Evolutionary conservation across 2,797 vertebrate species (phyloP).

Genomic region (Podarcis lilfordi): DNA sequence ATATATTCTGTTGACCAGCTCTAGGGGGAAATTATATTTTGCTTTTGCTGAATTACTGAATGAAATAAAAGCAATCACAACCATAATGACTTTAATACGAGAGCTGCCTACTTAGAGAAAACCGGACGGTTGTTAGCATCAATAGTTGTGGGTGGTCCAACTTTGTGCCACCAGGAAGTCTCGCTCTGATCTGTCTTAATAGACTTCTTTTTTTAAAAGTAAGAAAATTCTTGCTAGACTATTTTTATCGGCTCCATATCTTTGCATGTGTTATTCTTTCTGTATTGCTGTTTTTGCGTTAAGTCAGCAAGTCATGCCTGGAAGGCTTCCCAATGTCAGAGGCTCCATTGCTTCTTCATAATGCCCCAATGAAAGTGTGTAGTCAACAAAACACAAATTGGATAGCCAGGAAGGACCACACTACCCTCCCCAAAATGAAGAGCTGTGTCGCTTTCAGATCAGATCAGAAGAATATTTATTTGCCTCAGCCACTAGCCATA

Average conservation of each 20-base stretch:
- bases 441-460: neutral
- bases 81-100: neutral
- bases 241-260: slow-evolving; percentile 43
- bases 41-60: no score
- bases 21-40: no score
- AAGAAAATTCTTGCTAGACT: neutral
- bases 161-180: slow-evolving; percentile 27
- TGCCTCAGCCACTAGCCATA: no score
- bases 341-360: neutral
- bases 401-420: neutral
- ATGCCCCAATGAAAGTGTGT: slow-evolving; percentile 8
- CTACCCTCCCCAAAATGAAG: neutral
- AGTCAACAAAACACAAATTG: slow-evolving; percentile 36
- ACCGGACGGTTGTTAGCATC: slow-evolving; percentile 5
- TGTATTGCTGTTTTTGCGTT: slow-evolving; percentile 51
- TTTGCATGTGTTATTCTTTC: slow-evolving; percentile 44
- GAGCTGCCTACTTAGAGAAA: neutral
- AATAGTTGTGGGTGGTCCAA: slow-evolving; percentile 28
- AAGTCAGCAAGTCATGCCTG: slow-evolving; percentile 25
- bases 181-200: neutral
- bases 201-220: neutral
- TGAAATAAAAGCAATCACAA: no score
- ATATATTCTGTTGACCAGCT: no score
- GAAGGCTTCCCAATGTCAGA: slow-evolving; percentile 34
- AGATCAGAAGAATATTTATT: no score